phyloP scores from a whole-genome alignment of 2,888 invertebrate genomes.

The Sericinus montela region DNA sequence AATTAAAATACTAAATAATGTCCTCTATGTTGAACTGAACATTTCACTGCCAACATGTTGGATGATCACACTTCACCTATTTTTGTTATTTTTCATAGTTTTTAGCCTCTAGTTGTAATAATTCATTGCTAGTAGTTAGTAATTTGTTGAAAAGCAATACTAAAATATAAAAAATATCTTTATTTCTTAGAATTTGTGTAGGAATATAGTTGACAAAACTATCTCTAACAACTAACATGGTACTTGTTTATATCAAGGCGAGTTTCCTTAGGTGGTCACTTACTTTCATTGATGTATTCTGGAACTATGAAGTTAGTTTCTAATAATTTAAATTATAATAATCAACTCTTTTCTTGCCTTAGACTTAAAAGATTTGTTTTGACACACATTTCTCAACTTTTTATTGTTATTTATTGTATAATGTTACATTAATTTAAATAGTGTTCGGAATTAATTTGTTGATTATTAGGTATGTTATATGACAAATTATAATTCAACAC shows the following conservation, averaged over 20 bases:
- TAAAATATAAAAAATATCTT: neutral
- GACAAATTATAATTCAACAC: too few relatives aligned
- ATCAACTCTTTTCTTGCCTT: too few relatives aligned
- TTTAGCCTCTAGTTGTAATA: neutral
- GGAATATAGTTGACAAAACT: slow-evolving; percentile 13
- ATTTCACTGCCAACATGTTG: slow-evolving; percentile 59
- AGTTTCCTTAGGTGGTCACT: slow-evolving; percentile 21
- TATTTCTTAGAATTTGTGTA: neutral
- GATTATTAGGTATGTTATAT: too few relatives aligned
- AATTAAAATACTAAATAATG: slow-evolving; percentile 35
- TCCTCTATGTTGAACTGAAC: slow-evolving; percentile 18
- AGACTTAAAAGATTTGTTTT: too few relatives aligned
- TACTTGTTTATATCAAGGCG: slow-evolving; percentile 22
- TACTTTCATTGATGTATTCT: neutral
- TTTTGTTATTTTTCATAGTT: slow-evolving; percentile 23
- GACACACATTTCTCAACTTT: too few relatives aligned
- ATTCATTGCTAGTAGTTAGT: neutral
- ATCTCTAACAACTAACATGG: neutral
- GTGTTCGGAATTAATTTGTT: too few relatives aligned
- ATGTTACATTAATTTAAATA: too few relatives aligned
- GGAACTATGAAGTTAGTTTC: neutral
- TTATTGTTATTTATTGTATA: too few relatives aligned
- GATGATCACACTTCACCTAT: slow-evolving; percentile 27
- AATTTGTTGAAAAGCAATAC: neutral
- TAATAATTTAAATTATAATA: too few relatives aligned